Conservation (phyloP, 2,888 invertebrate genomes). For the Coleophora flavipennella region DNA sequence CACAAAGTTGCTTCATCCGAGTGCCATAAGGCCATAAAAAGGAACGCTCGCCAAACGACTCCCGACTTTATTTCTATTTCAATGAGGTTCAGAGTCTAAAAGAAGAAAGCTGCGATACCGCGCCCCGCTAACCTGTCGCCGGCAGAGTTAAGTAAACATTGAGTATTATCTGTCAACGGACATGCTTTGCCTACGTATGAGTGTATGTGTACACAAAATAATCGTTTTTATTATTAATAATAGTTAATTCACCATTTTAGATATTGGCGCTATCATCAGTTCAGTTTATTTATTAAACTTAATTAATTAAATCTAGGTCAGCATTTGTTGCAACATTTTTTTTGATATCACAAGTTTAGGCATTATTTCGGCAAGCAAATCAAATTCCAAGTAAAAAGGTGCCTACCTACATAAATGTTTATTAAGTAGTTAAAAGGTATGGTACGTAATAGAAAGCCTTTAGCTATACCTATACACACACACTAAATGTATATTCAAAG, state of each 20-base stretch:
- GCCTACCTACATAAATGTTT: no score
- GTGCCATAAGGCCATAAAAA: slow-evolving; percentile 45
- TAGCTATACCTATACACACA: no score
- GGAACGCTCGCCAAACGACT: slow-evolving; percentile 32
- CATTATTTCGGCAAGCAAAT: no score
- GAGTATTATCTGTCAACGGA: slow-evolving; percentile 71
- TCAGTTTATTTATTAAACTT: slow-evolving; percentile 12
- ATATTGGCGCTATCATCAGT: slow-evolving; percentile 18
- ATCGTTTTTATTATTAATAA: slow-evolving; percentile 59
- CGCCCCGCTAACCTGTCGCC: slow-evolving; percentile 53
- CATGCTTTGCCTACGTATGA: slow-evolving; percentile 44
- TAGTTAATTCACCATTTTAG: slow-evolving; percentile 37
- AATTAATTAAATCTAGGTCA: slow-evolving; percentile 39
- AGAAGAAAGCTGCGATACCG: slow-evolving; percentile 24
- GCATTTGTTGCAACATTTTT: slow-evolving; percentile 13
- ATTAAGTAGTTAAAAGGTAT: no score
- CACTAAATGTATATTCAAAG: slow-evolving; percentile 35
- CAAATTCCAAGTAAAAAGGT: no score
- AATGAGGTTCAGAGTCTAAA: slow-evolving; percentile 33
- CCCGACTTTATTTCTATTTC: slow-evolving; percentile 40
- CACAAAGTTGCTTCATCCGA: slow-evolving; percentile 47
- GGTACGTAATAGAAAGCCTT: no score
- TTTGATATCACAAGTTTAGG: neutral
- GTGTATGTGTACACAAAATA: slow-evolving; percentile 43
- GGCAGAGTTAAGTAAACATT: slow-evolving; percentile 70